Base-by-base conservation (phyloP, 2,113 vertebrate species). In the Eulacestoma nigropectus region DNA sequence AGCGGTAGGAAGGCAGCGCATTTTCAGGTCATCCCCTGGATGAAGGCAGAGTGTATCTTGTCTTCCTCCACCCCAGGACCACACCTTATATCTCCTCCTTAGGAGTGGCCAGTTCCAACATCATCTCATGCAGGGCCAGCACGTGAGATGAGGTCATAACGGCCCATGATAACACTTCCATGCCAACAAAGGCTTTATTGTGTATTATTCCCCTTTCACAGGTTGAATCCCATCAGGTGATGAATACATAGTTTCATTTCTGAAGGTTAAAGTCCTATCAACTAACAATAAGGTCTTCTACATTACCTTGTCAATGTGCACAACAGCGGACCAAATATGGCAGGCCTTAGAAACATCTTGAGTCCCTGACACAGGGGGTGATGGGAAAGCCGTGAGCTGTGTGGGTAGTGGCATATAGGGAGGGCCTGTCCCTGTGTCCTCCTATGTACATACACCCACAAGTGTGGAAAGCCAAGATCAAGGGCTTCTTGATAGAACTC, bases 401-500 rank as follows among this genome's bases (percentile, higher is more conserved):
- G 39, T 21, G 52, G 10, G 26, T 39, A 70, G 27, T 11, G 4
- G 35, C 27, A 30, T 39, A 19, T 32, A 15, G 67, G 35, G 35
- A 69, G 19, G 26, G n/a, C 46, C 44, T 46, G 32, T 49, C 46
- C 33, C 15, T 27, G 33, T 47, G 33, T 47, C 16, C 16, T 26
- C 32, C 39, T 22, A 16, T 30, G 33, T 23, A 52, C 1, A 0
- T 30, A 30, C 35, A 52, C 27, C 19, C 14, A 39, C 3, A 1
- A 52, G 27, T 39, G 19, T 52, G 68, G 35, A 70, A 52, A 70
- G 27, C 35, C 47, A 52, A 23, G 47, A 39, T 39, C 47, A 73
- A 67, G 26, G 13, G 33, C 52, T 59, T 52, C n/a, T 49, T 53
- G 41, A 14, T 15, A 52, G 19, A 68, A 73, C 27, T 0, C 0